These are phyloP conservation scores for Azemiops feae DNA, from an alignment of 2,113 vertebrate genomes.

Conservation along the genomic window DNA sequence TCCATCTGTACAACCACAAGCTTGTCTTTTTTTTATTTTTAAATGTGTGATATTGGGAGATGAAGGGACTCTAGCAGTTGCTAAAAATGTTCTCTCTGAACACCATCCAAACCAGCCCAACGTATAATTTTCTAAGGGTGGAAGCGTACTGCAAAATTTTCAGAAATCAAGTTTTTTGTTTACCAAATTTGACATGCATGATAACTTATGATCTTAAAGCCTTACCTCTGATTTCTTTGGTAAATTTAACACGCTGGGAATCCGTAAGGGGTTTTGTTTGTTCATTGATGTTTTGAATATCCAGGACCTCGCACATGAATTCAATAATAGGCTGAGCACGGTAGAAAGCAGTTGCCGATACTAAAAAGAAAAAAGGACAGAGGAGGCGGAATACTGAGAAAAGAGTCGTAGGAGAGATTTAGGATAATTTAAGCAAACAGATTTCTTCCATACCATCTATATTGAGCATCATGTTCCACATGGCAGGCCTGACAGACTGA, in stretches of 20 bases:
- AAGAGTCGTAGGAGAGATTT: constrained; percentile 15
- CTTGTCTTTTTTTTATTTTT: neutral
- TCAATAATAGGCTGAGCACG: constrained; percentile 98
- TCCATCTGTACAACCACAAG: neutral
- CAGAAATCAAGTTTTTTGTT: neutral
- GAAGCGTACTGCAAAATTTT: neutral
- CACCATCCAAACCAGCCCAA: neutral
- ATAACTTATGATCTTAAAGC: constrained; percentile 9
- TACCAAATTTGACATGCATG: neutral
- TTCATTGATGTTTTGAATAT: constrained; percentile 98
- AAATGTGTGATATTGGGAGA: neutral
- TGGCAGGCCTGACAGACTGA: constrained; percentile 96
- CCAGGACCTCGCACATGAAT: constrained; percentile 98
- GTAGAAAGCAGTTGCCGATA: constrained; percentile 98
- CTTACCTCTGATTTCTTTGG: constrained; percentile 98
- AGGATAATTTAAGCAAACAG: neutral
- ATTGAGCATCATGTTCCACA: constrained; percentile 99
- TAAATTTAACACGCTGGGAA: constrained; percentile 98
- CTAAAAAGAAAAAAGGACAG: constrained; percentile 61
- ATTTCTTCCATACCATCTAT: constrained; percentile 83
- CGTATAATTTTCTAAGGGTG: neutral
- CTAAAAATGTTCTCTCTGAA: neutral
- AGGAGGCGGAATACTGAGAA: constrained; percentile 22
- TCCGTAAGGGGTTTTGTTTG: constrained; percentile 97
- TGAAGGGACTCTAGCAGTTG: neutral